Evolutionary conservation across 2,888 invertebrate genomes (phyloP), one percentile per base, ranked within the genome.

Genomic region (Strigamia maritima): DNA sequence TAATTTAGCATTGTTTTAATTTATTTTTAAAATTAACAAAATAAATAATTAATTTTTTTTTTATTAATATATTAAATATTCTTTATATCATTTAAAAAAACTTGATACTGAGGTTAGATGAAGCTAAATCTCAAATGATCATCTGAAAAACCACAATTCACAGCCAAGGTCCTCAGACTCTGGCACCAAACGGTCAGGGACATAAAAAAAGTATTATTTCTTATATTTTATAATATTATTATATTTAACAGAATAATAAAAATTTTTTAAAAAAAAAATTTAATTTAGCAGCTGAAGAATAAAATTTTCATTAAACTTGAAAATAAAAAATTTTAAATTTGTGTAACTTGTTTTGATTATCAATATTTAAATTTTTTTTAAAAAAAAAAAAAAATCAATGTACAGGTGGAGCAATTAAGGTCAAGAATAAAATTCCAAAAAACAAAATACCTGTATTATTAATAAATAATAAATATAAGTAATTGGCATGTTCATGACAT

Each of bases 81-180:
- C 10, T 38, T 38, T 38, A 38, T 38, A 8, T 38, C 10, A 8
- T 38, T 38, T 38, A 2, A 60, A 65, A 7, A 26, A 14, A 65
- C 26, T 10, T 65, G 26, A 65, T 65, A 14, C 65, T 14, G 28
- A 24, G 26, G 12, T 65, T 14, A 65, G 65, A 24, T 65, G 65
- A 65, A 65, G 26, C 16, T 22, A 60, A 60, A 60, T 60, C 60
- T 60, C 60, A 60, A 22, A 60, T 60, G 60, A 24, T 60, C 60
- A 60, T 26, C 65, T 65, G 3, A 26, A 49, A 28, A 65, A 65
- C 10, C 16, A 16, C 65, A 10, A 65, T 65, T 65, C 65, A 65
- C 65, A 65, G 65, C 65, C 65, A 65, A 65, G 65, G 65, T 65
- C n/a, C 28, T 26, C n/a, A 14, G 26, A 26, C 65, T 65, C 22